A percentile compares a stretch with the other conserved stretches of the same genome.
These are phyloP conservation scores for Thunnus albacares DNA, from an alignment of 2,797 vertebrate genomes.

Conservation along the genomic window DNA sequence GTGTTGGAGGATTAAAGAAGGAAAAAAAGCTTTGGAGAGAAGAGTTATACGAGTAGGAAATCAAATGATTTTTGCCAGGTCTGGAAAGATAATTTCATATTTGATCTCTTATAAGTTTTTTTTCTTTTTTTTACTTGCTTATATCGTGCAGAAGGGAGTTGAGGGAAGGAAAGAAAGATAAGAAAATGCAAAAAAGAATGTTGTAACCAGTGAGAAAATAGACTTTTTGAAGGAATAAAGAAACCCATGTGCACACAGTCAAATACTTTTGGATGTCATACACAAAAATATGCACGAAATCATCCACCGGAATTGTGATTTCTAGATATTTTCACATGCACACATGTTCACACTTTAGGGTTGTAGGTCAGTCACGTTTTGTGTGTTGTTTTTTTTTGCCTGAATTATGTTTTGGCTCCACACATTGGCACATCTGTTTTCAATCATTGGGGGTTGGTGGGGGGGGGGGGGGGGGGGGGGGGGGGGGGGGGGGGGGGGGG, in stretches of 20 bases:
- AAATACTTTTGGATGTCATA: not conserved
- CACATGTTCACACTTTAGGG: conserved; percentile 20
- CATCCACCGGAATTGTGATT: not conserved
- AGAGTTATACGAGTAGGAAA: conserved; percentile 18
- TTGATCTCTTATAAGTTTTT: not conserved
- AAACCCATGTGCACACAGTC: too few species aligned
- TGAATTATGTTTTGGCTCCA: conserved; percentile 28
- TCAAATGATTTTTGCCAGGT: conserved; percentile 1
- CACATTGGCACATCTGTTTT: conserved; percentile 55
- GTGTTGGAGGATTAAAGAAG: conserved; percentile 10
- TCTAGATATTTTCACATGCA: conserved; percentile 5
- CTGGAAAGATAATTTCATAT: not conserved
- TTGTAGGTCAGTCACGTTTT: conserved; percentile 37
- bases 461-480: not conserved
- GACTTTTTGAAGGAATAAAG: not conserved
- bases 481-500: not conserved
- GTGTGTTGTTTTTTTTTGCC: conserved; percentile 38
- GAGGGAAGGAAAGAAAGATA: not conserved
- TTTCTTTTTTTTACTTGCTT: not conserved
- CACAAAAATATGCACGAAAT: not conserved
- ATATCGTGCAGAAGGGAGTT: conserved; percentile 6
- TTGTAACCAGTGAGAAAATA: not conserved
- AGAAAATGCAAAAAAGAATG: not conserved
- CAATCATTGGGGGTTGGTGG: conserved; percentile 11
- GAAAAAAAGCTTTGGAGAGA: not conserved